Percentiles rank a stretch among this genome's conserved stretches.
These are phyloP conservation scores for Triplophysa tibetana DNA, from an alignment of 2,113 vertebrate genomes.

Conservation along the genomic window DNA sequence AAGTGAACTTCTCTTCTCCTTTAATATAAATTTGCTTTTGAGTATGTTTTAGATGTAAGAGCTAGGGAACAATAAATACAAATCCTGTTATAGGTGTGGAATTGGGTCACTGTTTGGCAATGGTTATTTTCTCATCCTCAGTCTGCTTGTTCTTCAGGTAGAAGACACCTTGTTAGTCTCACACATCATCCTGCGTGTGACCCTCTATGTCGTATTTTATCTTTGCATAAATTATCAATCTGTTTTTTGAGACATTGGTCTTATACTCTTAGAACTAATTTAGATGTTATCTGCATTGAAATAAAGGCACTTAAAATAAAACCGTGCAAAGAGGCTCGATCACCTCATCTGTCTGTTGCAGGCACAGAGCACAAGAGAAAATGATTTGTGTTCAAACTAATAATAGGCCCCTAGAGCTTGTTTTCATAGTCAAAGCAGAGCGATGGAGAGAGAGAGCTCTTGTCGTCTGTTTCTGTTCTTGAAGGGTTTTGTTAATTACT, in stretches of 20 bases:
- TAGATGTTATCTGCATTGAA: slow-evolving; percentile 15
- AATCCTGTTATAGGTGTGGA: neutral
- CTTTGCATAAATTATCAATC: neutral
- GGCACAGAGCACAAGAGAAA: slow-evolving; percentile 43
- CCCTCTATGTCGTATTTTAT: neutral
- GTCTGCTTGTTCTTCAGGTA: neutral
- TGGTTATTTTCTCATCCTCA: neutral
- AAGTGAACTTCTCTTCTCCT: too few species aligned
- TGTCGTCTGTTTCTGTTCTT: slow-evolving; percentile 11
- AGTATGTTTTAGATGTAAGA: neutral
- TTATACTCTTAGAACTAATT: neutral
- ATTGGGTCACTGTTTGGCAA: neutral
- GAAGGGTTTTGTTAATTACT: slow-evolving; percentile 47
- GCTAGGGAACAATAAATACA: neutral
- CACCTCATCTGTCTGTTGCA: slow-evolving; percentile 41
- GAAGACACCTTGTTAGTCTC: neutral
- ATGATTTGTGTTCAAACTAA: slow-evolving; percentile 47
- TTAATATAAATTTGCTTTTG: neutral
- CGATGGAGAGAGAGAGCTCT: neutral
- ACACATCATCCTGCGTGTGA: neutral
- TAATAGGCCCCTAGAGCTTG: slow-evolving; percentile 42
- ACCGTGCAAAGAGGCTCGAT: slow-evolving; percentile 38
- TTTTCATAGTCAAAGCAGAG: slow-evolving; percentile 17
- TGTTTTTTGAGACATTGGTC: neutral
- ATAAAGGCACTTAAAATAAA: slow-evolving; percentile 29